Conservation (phyloP, 2,797 vertebrate genomes). For the Valencia hispanica region DNA sequence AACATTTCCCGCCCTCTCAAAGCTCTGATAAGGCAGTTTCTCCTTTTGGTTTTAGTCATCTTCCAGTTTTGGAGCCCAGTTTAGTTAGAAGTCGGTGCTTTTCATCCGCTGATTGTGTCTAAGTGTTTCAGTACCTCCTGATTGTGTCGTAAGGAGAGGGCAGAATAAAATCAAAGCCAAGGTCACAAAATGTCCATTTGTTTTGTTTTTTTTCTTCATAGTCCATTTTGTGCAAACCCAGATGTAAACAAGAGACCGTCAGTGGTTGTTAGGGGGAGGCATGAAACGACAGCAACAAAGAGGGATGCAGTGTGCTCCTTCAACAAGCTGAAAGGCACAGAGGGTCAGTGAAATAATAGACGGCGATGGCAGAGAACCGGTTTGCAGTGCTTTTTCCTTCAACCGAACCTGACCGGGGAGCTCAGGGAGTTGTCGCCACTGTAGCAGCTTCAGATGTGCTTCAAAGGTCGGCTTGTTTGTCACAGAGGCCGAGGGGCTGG, state of each 20-base stretch:
- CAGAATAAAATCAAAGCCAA: conserved; percentile 24
- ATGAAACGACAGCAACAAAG: conserved; percentile 29
- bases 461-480: conserved; percentile 79
- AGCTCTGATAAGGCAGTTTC: conserved; percentile 55
- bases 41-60: conserved; percentile 46
- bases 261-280: conserved; percentile 32
- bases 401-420: conserved; percentile 49
- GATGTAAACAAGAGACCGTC: conserved; percentile 75
- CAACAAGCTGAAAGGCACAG: conserved; percentile 67
- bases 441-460: conserved; percentile 74
- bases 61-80: conserved; percentile 82
- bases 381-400: conserved; percentile 73
- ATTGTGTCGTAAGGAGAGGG: conserved; percentile 13
- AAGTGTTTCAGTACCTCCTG: conserved; percentile 14
- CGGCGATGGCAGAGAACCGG: conserved; percentile 47
- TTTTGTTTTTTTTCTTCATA: conserved; percentile 71
- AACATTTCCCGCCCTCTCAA: conserved; percentile 56
- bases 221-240: conserved; percentile 79
- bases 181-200: conserved; percentile 45
- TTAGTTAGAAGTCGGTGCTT: conserved; percentile 68
- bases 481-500: conserved; percentile 75
- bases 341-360: conserved; percentile 49
- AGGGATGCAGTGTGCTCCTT: conserved; percentile 63
- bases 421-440: conserved; percentile 63
- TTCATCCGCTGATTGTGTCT: conserved; percentile 20